Conservation (phyloP, 2,797 vertebrate species). For the Dendrocincla tyrannina region DNA sequence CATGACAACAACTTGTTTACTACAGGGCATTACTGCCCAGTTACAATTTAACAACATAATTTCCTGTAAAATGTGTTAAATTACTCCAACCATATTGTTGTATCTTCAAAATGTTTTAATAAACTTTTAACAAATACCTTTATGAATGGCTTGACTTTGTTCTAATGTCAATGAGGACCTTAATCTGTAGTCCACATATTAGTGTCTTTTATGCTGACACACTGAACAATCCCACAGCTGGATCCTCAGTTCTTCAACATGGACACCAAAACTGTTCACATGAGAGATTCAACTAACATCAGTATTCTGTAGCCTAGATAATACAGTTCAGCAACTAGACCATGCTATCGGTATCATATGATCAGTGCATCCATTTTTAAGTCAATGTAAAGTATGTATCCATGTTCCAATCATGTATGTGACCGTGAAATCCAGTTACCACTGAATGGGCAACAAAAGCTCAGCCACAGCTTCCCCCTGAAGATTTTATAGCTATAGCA, state of each 20-base stretch:
- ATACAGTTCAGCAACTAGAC: neutral
- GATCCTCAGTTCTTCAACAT: neutral
- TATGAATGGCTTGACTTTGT: neutral
- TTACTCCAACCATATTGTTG: neutral
- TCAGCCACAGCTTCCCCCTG: neutral
- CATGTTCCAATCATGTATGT: neutral
- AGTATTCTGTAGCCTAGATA: neutral
- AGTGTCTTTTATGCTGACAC: neutral
- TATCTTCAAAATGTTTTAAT: neutral
- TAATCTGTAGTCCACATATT: neutral
- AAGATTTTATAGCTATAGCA: neutral
- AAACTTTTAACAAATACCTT: neutral
- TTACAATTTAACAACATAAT: neutral
- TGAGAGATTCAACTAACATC: neutral
- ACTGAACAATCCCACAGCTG: neutral
- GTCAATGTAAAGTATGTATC: neutral
- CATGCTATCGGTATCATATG: too few species aligned
- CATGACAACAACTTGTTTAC: neutral
- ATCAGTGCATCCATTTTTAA: neutral
- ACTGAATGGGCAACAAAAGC: neutral
- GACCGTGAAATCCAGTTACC: neutral
- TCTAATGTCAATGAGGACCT: neutral
- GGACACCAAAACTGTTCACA: fast-evolving
- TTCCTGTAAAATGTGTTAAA: neutral
- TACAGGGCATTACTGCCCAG: neutral